Percentiles rank a stretch among this genome's conserved stretches.
Conservation (phyloP, 2,888 invertebrate genomes). For the Drosophila recens region DNA sequence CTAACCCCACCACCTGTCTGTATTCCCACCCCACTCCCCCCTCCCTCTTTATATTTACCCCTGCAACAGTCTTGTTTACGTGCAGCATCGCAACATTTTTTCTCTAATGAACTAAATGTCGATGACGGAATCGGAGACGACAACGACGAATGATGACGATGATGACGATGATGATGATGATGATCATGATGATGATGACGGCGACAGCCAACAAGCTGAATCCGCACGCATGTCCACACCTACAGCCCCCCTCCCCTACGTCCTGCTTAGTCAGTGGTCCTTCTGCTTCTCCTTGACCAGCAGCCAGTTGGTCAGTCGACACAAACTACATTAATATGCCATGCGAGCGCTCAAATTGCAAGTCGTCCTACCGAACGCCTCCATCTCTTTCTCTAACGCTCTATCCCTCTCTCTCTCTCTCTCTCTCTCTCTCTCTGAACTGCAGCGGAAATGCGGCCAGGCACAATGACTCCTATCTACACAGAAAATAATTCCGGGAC, state of each 20-base stretch:
- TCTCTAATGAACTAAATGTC: slow-evolving; percentile 80
- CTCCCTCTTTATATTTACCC: neutral
- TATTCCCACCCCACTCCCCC: neutral
- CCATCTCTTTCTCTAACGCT: neutral
- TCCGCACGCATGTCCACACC: slow-evolving; percentile 61
- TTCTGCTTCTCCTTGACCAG: slow-evolving; percentile 26
- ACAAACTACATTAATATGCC: slow-evolving; percentile 72
- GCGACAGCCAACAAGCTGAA: slow-evolving; percentile 32
- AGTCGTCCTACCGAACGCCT: slow-evolving; percentile 41
- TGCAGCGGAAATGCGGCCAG: slow-evolving; percentile 74
- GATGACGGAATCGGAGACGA: slow-evolving; percentile 20
- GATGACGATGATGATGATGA: slow-evolving; percentile 13
- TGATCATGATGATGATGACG: slow-evolving; percentile 9
- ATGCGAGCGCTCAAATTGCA: slow-evolving; percentile 78
- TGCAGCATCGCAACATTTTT: slow-evolving; percentile 73
- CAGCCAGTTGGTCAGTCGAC: slow-evolving; percentile 56
- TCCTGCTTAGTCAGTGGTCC: no score
- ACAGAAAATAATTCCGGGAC: no score
- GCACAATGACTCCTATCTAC: slow-evolving; percentile 52
- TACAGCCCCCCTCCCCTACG: neutral
- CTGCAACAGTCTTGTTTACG: slow-evolving; percentile 40
- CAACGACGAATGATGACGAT: neutral
- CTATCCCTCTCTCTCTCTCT: neutral
- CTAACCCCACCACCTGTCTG: neutral
- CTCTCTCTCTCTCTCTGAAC: neutral